Percentiles rank a stretch among this genome's conserved stretches.
Conservation (phyloP, 2,888 invertebrate genomes). For the Zootermopsis nevadensis region DNA sequence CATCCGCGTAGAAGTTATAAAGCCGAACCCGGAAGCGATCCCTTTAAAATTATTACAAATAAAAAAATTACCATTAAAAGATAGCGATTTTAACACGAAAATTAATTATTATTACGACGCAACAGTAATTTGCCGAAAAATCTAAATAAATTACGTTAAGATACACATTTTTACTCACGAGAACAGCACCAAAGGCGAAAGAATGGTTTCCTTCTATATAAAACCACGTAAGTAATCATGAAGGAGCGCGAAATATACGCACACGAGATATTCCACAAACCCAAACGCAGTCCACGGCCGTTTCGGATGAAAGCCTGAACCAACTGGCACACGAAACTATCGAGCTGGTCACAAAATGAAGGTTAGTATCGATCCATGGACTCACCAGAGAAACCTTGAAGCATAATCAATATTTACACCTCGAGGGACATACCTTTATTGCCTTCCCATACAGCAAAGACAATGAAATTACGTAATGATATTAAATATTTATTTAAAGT, state of each 20-base stretch:
- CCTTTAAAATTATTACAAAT: no score
- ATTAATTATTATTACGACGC: no score
- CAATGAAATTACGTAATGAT: neutral
- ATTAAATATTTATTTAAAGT: no score
- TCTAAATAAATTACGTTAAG: no score
- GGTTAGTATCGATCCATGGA: neutral
- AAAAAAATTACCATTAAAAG: no score
- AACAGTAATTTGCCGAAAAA: no score
- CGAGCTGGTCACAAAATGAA: neutral
- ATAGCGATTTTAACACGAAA: no score
- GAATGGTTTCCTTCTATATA: neutral
- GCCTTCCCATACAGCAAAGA: neutral
- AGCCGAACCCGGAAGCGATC: no score
- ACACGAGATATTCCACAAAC: neutral
- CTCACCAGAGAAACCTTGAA: neutral
- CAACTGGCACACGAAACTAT: neutral
- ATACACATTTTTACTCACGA: no score
- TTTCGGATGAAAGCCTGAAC: neutral
- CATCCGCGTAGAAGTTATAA: no score
- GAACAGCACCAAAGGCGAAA: neutral
- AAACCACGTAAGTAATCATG: no score
- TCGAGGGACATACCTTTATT: neutral
- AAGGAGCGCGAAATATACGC: neutral
- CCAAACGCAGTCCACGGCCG: neutral
- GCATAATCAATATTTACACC: neutral